Percentiles rank a stretch among this genome's conserved stretches.
These are phyloP conservation scores for Hyphantria cunea DNA, from an alignment of 1,140 invertebrate species.

Conservation along the genomic window DNA sequence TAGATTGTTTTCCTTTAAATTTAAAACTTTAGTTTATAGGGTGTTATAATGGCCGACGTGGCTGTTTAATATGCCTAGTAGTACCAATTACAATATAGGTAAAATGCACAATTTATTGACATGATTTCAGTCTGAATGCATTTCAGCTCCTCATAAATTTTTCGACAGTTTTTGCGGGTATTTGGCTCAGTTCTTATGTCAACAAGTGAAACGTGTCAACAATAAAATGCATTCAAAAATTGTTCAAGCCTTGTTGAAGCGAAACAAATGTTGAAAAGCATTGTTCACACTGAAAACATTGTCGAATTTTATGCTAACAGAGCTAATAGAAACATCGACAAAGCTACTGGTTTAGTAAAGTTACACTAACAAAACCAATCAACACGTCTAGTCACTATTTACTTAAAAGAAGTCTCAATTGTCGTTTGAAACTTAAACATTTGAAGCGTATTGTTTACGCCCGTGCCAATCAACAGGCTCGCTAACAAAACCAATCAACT, in stretches of 20 bases:
- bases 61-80: too few relatives aligned
- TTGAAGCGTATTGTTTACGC: constrained; percentile 75
- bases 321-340: constrained; percentile 28
- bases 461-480: constrained; percentile 78
- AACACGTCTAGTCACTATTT: constrained; percentile 39
- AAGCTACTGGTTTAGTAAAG: constrained; percentile 24
- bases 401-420: constrained; percentile 62
- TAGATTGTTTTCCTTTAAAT: too few relatives aligned
- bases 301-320: constrained; percentile 11
- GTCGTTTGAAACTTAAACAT: constrained; percentile 77
- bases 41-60: too few relatives aligned
- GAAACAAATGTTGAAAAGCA: constrained; percentile 38
- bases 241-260: constrained; percentile 48
- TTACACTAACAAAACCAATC: constrained; percentile 39
- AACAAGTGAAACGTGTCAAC: constrained; percentile 24
- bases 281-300: constrained; percentile 47
- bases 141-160: too few relatives aligned
- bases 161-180: constrained; percentile 27
- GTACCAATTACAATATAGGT: too few relatives aligned
- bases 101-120: too few relatives aligned
- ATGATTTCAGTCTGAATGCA: too few relatives aligned
- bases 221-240: constrained; percentile 29
- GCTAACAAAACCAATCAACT: constrained; percentile 82
- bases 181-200: constrained; percentile 18
- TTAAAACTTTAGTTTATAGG: too few relatives aligned